These are phyloP conservation scores for Rotaria macrura DNA, from an alignment of 2,888 invertebrate species.

Conservation along the genomic window DNA sequence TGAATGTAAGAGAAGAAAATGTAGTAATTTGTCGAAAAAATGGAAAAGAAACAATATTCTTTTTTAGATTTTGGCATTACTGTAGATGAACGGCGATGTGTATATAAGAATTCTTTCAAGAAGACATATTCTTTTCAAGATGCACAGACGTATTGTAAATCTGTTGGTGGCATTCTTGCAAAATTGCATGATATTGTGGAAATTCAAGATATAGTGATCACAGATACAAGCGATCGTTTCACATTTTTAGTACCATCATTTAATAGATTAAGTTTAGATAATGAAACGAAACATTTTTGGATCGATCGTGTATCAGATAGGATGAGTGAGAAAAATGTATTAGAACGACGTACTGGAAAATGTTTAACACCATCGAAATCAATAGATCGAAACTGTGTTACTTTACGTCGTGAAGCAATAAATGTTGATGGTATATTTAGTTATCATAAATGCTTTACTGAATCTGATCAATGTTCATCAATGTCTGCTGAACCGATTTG, in stretches of 20 bases:
- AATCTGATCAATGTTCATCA: not conserved
- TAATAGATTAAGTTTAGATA: no score
- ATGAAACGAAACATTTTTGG: not conserved
- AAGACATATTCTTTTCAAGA: not conserved
- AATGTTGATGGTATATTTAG: not conserved
- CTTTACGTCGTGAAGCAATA: not conserved
- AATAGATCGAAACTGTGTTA: not conserved
- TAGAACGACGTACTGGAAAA: not conserved
- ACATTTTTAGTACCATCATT: no score
- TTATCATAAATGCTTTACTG: not conserved
- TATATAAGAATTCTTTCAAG: not conserved
- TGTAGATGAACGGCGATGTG: not conserved
- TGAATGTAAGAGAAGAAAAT: not conserved
- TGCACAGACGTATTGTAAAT: not conserved
- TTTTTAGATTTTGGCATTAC: not conserved
- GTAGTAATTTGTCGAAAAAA: not conserved
- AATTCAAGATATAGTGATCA: not conserved
- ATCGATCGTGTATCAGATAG: not conserved
- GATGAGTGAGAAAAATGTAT: not conserved
- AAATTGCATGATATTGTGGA: not conserved
- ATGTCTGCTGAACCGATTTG: not conserved
- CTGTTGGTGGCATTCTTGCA: not conserved
- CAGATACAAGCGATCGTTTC: no score
- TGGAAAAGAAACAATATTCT: no score
- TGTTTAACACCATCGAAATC: not conserved